Evolutionary conservation across 1,140 invertebrate genomes (phyloP).

Genomic region (Penaeus japonicus): DNA sequence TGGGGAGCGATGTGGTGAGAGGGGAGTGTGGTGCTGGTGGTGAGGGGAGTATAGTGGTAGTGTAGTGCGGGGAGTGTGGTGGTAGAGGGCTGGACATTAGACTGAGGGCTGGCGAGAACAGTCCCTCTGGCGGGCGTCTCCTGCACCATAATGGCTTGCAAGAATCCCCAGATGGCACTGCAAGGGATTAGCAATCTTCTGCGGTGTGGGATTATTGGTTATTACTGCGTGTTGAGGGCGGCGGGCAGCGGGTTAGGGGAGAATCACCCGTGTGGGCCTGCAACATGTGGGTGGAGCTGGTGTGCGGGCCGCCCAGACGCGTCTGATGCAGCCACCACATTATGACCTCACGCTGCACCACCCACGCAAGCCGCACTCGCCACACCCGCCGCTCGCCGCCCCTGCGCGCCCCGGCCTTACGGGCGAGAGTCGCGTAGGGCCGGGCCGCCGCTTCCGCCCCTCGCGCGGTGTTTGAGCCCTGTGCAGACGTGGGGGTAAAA

Average conservation of each 20-base stretch:
- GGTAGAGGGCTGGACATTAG: neutral
- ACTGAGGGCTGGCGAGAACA: neutral
- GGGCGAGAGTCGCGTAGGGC: neutral
- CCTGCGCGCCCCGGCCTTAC: neutral
- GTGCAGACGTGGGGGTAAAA: conserved; percentile 30
- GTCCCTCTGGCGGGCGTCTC: neutral
- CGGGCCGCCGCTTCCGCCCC: neutral
- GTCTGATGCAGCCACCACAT: conserved; percentile 28
- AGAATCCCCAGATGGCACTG: neutral
- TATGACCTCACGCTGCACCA: conserved; percentile 7
- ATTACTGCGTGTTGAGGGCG: neutral
- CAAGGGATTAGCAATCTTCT: conserved; percentile 19
- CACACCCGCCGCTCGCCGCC: neutral
- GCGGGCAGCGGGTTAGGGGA: neutral
- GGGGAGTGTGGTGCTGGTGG: no score
- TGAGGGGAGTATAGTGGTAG: no score
- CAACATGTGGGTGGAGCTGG: neutral
- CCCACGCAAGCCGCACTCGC: conserved; percentile 1
- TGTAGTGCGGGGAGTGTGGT: neutral
- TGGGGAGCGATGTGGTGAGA: no score
- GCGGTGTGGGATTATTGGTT: neutral
- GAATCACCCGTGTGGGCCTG: neutral
- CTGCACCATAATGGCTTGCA: neutral
- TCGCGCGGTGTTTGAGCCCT: neutral
- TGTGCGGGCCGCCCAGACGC: neutral